Percentiles rank a stretch among this genome's conserved stretches.
These are phyloP conservation scores for Nasonia longicornis DNA, from an alignment of 1,140 invertebrate genomes.

Conservation along the genomic window DNA sequence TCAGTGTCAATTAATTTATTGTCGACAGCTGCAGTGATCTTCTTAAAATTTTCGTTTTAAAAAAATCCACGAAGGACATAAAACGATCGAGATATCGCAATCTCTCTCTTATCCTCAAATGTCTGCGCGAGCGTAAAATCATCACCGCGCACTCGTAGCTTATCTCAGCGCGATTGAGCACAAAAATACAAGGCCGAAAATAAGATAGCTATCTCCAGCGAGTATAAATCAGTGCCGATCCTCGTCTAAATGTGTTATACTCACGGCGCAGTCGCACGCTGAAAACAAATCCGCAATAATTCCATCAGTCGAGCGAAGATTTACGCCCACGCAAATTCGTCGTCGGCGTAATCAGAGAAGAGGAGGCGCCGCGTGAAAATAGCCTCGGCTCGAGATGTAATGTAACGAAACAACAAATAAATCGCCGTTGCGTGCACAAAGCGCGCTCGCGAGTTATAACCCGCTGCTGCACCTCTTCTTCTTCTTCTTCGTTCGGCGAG, in stretches of 20 bases:
- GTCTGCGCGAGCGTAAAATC: not conserved
- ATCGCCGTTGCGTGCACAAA: not conserved
- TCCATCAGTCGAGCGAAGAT: not conserved
- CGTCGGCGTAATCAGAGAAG: not conserved
- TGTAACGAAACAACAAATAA: conserved; percentile 23
- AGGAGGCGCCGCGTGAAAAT: not conserved
- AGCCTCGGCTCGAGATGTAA: not conserved
- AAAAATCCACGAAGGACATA: too few species aligned
- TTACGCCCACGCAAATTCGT: not conserved
- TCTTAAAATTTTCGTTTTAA: too few species aligned
- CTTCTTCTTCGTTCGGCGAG: not conserved
- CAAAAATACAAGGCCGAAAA: not conserved
- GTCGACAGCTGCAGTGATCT: too few species aligned
- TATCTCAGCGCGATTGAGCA: not conserved
- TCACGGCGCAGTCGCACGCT: not conserved
- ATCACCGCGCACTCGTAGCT: not conserved
- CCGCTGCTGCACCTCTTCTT: not conserved
- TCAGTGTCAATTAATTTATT: not conserved
- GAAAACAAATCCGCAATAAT: not conserved
- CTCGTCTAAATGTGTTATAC: not conserved
- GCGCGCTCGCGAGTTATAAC: too few species aligned
- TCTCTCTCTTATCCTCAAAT: too few species aligned
- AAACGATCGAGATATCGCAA: too few species aligned
- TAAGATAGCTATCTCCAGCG: not conserved
- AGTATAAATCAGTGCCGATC: not conserved